Evolutionary conservation across 1,140 invertebrate species (phyloP).

Genomic region (Drosophila sp.): DNA sequence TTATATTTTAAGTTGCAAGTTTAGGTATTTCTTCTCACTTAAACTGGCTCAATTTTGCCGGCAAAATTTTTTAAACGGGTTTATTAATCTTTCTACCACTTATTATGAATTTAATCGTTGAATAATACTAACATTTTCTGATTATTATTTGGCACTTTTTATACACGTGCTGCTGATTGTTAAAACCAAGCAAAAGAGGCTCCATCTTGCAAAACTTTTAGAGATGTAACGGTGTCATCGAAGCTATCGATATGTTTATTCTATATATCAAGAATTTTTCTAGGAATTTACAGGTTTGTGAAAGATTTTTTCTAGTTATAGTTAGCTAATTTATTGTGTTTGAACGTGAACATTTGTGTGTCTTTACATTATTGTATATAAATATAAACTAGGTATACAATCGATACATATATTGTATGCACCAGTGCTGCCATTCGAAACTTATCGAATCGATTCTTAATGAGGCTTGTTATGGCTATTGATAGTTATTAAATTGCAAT

Average conservation of each 20-base stretch:
- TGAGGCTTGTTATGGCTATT: too few relatives aligned
- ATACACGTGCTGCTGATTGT: slow-evolving; percentile 84
- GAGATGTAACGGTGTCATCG: slow-evolving; percentile 54
- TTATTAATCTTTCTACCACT: slow-evolving; percentile 29
- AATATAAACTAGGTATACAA: background rate
- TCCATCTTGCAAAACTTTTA: slow-evolving; percentile 66
- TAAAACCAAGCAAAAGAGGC: slow-evolving; percentile 84
- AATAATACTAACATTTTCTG: slow-evolving; percentile 84
- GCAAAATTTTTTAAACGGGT: slow-evolving; percentile 3
- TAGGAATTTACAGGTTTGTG: background rate
- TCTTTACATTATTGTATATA: background rate
- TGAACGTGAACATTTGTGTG: background rate
- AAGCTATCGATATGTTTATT: slow-evolving; percentile 6
- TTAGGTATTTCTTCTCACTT: slow-evolving; percentile 45
- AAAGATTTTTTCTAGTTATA: background rate
- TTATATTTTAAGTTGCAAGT: slow-evolving; percentile 53
- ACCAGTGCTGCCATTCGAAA: background rate
- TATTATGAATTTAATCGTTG: slow-evolving; percentile 46
- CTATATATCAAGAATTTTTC: background rate
- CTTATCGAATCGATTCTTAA: too few relatives aligned
- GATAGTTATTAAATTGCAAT: too few relatives aligned
- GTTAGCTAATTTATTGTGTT: background rate
- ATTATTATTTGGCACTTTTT: slow-evolving; percentile 84
- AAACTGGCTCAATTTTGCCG: slow-evolving; percentile 26
- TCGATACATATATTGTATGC: background rate